phyloP scores from a whole-genome alignment of 2,797 vertebrate species.

The Lutjanus argentimaculatus region DNA sequence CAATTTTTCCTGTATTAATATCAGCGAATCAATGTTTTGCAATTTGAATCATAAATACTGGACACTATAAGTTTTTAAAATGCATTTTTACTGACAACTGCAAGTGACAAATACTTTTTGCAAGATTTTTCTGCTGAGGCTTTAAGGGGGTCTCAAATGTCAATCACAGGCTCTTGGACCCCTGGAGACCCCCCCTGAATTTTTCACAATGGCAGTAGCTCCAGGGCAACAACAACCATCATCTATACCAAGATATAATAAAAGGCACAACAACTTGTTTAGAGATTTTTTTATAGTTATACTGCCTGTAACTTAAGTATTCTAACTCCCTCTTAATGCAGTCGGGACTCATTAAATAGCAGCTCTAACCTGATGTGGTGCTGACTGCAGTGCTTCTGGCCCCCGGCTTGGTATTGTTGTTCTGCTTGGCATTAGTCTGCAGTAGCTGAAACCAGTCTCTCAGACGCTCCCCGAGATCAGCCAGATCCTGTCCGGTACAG shows the following conservation, averaged over 20 bases:
- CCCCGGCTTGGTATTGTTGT: slow-evolving; percentile 86
- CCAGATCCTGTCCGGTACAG: slow-evolving; percentile 96
- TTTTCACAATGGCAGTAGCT: neutral
- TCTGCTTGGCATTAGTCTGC: slow-evolving; percentile 96
- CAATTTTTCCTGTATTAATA: no score
- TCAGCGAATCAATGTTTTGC: no score
- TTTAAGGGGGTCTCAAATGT: no score
- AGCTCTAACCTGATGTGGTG: slow-evolving; percentile 74
- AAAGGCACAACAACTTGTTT: slow-evolving; percentile 19
- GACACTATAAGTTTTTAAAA: no score
- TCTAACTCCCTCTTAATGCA: slow-evolving; percentile 17
- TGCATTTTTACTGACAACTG: no score
- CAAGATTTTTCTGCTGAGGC: no score
- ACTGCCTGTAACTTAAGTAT: slow-evolving; percentile 13
- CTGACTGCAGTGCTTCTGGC: slow-evolving; percentile 80
- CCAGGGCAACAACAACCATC: neutral
- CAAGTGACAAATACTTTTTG: no score
- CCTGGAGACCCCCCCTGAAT: no score
- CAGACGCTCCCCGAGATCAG: slow-evolving; percentile 95
- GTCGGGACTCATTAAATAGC: slow-evolving; percentile 24
- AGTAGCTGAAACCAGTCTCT: slow-evolving; percentile 99
- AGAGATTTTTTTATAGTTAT: slow-evolving; percentile 11
- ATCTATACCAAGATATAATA: slow-evolving; percentile 5
- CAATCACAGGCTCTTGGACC: no score
- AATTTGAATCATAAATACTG: no score